These are phyloP conservation scores for Tribolium castaneum DNA, from an alignment of 1,140 invertebrate species.

Conservation along the genomic window DNA sequence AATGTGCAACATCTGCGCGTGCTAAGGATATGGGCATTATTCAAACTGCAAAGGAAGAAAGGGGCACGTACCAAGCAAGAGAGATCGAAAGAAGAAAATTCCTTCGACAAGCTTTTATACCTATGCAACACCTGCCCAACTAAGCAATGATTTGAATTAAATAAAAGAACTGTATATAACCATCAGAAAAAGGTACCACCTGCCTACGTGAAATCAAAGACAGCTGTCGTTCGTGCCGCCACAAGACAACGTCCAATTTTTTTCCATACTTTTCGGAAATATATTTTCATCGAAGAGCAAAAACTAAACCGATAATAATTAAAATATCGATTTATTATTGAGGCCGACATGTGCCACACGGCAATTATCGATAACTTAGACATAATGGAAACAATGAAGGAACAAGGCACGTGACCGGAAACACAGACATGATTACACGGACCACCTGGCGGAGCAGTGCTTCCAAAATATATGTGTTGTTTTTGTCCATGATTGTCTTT, in stretches of 20 bases:
- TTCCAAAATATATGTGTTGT: conserved; percentile 14
- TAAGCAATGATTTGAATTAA: conserved; percentile 39
- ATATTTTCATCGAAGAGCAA: background rate
- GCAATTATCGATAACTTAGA: conserved; percentile 36
- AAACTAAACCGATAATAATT: background rate
- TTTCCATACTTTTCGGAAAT: background rate
- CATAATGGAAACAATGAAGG: conserved; percentile 39
- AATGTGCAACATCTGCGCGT: conserved; percentile 32
- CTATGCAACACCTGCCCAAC: conserved; percentile 31
- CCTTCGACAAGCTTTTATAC: conserved; percentile 1
- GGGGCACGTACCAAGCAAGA: conserved; percentile 8
- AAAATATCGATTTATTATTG: conserved; percentile 14
- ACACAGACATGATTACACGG: conserved; percentile 27
- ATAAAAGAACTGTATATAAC: conserved; percentile 38
- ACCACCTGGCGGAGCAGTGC: conserved; percentile 22
- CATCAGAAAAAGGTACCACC: conserved; percentile 22
- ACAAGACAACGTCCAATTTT: conserved; percentile 17
- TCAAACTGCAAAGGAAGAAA: background rate
- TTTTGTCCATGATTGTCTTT: background rate
- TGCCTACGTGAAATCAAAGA: conserved; percentile 36
- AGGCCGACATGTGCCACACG: conserved; percentile 30
- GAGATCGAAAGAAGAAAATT: conserved; percentile 23
- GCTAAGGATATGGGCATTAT: conserved; percentile 30
- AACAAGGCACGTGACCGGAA: conserved; percentile 43
- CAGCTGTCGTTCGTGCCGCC: conserved; percentile 36